Evolutionary conservation across 2,113 vertebrate species (phyloP), one percentile per base, ranked within the genome.

Genomic region (Oceanodroma tethys): DNA sequence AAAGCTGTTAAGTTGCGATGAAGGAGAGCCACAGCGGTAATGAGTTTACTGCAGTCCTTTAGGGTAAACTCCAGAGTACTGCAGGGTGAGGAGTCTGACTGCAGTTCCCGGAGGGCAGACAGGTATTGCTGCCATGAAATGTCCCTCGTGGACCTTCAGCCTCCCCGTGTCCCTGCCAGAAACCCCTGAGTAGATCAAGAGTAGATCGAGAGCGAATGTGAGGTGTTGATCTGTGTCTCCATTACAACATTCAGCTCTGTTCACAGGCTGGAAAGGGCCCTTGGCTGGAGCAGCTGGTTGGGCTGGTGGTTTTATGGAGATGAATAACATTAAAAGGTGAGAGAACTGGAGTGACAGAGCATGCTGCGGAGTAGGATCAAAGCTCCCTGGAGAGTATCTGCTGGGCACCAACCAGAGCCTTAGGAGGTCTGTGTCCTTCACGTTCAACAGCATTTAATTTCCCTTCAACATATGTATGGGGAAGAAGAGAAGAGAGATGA

Each of bases 1-100:
- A 96, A 95, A 97, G 86, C 93, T 95, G 97, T 65, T 95, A 96
- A 97, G 94, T 75, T 95, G 91, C 0, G 36, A 94, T 87, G 94
- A 93, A 93, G 86, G 94, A 82, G 94, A 95, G 93, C 91, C 62
- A 76, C 10, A 58, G 88, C 0, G 29, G 78, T 73, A 85, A 81
- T 30, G 94, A 95, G 89, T 85, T 95, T 87, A 63, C 76, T 95
- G 12, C 91, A 55, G 74, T 6, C 62, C 70, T 87, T 59, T 1
- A 76, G 94, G 86, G 70, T 66, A 38, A 95, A 83, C 86, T 93
- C 72, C 32, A 85, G 59, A 1, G 36, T 90, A n/a, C 90, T 70
- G 94, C 40, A 52, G 60, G 76, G 81, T 11, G 21, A 92, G 40
- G 36, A n/a, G 52, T 9, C 56, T 42, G 65, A 71, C 29, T 62